Evolutionary conservation across 2,888 invertebrate genomes (phyloP).

Genomic region (Yponomeuta evonymella): DNA sequence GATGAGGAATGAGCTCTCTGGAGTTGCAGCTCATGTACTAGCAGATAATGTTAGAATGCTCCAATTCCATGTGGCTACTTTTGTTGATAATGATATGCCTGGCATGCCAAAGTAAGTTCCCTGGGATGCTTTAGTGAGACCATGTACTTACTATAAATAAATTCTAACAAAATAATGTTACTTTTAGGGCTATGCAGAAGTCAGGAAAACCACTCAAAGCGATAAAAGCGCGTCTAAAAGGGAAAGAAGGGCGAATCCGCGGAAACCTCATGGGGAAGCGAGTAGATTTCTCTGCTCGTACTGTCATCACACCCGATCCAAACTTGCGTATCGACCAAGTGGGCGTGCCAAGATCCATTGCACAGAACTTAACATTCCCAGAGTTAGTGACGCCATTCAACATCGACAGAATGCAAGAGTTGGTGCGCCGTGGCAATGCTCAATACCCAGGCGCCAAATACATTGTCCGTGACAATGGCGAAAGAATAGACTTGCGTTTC

Average conservation of each 20-base stretch:
- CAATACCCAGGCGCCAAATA: constrained; percentile 99
- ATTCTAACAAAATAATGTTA: constrained; percentile 15
- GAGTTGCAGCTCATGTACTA: constrained; percentile 98
- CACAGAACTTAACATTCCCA: constrained; percentile 99
- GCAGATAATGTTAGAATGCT: constrained; percentile 97
- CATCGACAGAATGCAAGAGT: constrained; percentile 94
- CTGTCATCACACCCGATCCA: constrained; percentile 98
- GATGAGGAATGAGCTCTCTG: constrained; percentile 94
- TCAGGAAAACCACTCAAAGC: constrained; percentile 99
- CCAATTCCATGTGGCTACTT: constrained; percentile 98
- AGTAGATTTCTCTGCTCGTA: constrained; percentile 99
- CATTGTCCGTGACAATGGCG: constrained; percentile 98
- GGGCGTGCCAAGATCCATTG: constrained; percentile 98
- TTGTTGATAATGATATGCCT: constrained; percentile 99
- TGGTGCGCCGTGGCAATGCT: constrained; percentile 96
- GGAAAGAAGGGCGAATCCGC: constrained; percentile 98
- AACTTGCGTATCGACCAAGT: constrained; percentile 97
- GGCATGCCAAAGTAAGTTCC: constrained; percentile 88
- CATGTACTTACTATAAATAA: neutral
- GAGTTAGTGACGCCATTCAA: constrained; percentile 99
- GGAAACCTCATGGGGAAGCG: constrained; percentile 99
- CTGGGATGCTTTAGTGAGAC: neutral
- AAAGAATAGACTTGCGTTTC: constrained; percentile 97
- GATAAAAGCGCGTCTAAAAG: constrained; percentile 95
- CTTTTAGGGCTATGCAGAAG: constrained; percentile 94